Percentiles rank a stretch among this genome's conserved stretches.
These are phyloP conservation scores for Brachionus paranguensis DNA, from an alignment of 1,140 invertebrate species.

Conservation along the genomic window DNA sequence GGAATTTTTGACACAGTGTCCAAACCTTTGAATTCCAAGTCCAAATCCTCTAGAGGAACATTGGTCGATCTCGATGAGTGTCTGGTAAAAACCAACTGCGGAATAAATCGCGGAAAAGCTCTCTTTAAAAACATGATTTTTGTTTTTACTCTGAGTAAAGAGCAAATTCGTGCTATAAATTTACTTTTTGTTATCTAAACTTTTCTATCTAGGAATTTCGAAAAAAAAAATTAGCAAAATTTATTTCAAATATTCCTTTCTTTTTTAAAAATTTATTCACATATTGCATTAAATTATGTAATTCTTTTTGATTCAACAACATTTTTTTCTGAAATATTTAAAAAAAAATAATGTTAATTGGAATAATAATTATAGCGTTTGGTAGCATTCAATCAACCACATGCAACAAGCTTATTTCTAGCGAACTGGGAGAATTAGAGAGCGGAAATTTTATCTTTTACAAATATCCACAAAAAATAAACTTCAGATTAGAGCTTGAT, in stretches of 20 bases:
- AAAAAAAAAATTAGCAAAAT: slow-evolving; percentile 31
- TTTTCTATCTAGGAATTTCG: slow-evolving; percentile 10
- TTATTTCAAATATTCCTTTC: slow-evolving; percentile 18
- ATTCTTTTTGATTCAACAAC: not conserved
- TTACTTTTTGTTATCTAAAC: slow-evolving; percentile 13
- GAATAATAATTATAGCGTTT: not conserved
- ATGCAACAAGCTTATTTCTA: not conserved
- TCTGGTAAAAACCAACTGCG: not conserved
- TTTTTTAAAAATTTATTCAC: not conserved
- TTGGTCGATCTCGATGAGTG: not conserved
- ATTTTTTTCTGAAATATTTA: not conserved
- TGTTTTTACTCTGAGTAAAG: not conserved
- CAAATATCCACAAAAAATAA: not conserved
- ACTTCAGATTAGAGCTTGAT: not conserved
- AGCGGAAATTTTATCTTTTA: not conserved
- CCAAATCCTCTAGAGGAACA: not conserved
- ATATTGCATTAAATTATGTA: slow-evolving; percentile 10
- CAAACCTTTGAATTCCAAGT: slow-evolving; percentile 23
- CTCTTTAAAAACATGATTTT: not conserved
- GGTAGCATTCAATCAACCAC: not conserved
- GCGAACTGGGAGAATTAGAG: not conserved
- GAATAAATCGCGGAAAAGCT: not conserved
- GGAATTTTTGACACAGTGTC: not conserved
- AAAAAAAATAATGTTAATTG: not conserved
- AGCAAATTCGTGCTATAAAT: not conserved